Base-by-base conservation (phyloP, 2,888 invertebrate genomes). In the Drosophila putrida region DNA sequence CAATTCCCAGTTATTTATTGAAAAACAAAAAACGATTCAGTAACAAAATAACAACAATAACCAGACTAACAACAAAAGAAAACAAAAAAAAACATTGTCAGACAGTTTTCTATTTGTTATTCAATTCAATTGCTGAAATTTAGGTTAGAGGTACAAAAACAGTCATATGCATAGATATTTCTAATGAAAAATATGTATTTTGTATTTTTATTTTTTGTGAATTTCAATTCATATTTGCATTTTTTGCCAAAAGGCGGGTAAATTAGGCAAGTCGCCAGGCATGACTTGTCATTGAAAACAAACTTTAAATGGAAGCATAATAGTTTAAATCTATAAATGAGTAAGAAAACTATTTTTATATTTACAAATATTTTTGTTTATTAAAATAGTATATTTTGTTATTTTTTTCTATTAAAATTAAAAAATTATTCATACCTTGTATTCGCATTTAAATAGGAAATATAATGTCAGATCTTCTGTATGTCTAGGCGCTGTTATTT, bases 1-100 rank as follows among this genome's bases (percentile, higher is more conserved):
- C 67, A 65, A 70, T 79, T 55, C 58, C 51, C 68, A 66, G 80
- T 75, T 78, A 80, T 78, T 78, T 78, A 78, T 78, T 75, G 65
- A 77, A 73, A 86, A 63, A 62, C 27, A 47, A 64, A 66, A 66
- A 70, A 59, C 41, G 6, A 39, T 49, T 6, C 6, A 36, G 46
- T 25, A 35, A 33, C 9, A 31, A 35, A 49, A 27, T 20, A 50
- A 36, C 25, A 36, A 36, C n/a, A 50, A 50, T 20, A 25, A n/a
- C 33, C 0, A n/a, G 8, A n/a, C 5, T 11, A 62, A 44, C 9
- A 20, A 15, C 33, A 57, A 41, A 38, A 35, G 15, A 36, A 64
- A 59, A 15, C 27, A 60, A 49, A 25, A 77, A 44, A 27, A 44
- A 20, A 44, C 27, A 67, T 75, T 72, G 49, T 38, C 50, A 43